phyloP scores from a whole-genome alignment of 2,888 invertebrate species.

The Flabesymbios commensalis region DNA sequence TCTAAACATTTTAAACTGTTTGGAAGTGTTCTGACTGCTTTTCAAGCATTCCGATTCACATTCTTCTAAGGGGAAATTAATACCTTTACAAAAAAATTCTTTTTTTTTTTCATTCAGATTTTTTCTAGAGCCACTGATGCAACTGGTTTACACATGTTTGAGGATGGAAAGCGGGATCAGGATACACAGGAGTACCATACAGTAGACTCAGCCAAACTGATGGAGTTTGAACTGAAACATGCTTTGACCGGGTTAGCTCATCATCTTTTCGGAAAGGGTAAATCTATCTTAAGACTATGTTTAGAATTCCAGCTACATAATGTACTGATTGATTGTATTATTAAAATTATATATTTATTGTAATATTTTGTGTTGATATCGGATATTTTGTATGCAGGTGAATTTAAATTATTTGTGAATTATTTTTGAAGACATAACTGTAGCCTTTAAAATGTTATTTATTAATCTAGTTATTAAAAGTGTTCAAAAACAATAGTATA shows the following conservation, averaged over 20 bases:
- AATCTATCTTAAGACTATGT: constrained; percentile 4
- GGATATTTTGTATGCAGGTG: too few relatives aligned
- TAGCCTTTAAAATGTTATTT: too few relatives aligned
- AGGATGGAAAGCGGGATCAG: constrained; percentile 30
- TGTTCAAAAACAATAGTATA: too few relatives aligned
- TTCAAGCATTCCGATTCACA: too few relatives aligned
- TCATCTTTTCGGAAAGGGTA: constrained; percentile 78
- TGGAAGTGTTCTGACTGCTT: too few relatives aligned
- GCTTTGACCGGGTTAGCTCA: constrained; percentile 76
- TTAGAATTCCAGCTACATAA: not conserved
- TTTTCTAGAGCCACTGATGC: constrained; percentile 40
- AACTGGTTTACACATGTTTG: constrained; percentile 37
- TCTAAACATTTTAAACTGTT: too few relatives aligned
- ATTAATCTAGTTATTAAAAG: too few relatives aligned
- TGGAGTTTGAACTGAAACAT: constrained; percentile 83
- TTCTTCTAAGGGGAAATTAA: too few relatives aligned
- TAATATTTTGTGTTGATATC: not conserved
- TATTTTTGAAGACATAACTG: too few relatives aligned
- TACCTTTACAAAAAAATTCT: too few relatives aligned
- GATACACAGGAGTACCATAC: constrained; percentile 86
- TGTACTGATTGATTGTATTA: not conserved
- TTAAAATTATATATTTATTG: not conserved
- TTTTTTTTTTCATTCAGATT: constrained; percentile 33
- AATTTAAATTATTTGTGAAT: too few relatives aligned
- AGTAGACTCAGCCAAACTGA: constrained; percentile 81